Conservation (phyloP, 2,888 invertebrate genomes). For the Terebella lapidaria region DNA sequence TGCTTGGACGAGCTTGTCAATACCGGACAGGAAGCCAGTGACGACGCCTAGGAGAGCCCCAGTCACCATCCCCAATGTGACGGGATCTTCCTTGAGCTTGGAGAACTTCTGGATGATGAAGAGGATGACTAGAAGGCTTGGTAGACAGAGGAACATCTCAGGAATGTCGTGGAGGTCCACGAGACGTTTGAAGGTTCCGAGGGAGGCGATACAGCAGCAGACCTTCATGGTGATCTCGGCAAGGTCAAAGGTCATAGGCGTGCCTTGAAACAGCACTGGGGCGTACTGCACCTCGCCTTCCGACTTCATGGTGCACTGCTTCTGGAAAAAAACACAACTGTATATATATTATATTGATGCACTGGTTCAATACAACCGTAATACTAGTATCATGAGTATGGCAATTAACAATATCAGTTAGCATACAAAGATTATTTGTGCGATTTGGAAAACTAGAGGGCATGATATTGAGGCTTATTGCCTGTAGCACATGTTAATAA, state of each 20-base stretch:
- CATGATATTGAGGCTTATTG: no score
- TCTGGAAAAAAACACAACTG: no score
- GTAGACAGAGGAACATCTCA: slow-evolving; percentile 16
- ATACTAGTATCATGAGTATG: no score
- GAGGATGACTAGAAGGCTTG: slow-evolving; percentile 13
- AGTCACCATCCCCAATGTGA: slow-evolving; percentile 8
- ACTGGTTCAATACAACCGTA: no score
- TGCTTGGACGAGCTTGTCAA: slow-evolving; percentile 1
- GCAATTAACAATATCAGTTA: no score
- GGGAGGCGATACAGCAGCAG: slow-evolving; percentile 14
- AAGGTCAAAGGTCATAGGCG: not conserved
- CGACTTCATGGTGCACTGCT: not conserved
- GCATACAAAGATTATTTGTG: no score
- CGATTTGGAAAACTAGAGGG: no score
- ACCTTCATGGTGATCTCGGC: slow-evolving; percentile 2
- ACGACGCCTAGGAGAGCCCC: slow-evolving; percentile 14
- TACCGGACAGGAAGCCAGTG: slow-evolving; percentile 19
- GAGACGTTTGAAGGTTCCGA: slow-evolving; percentile 17
- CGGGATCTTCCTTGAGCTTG: slow-evolving; percentile 7
- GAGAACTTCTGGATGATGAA: slow-evolving; percentile 5
- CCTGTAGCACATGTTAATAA: no score
- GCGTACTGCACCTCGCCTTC: not conserved
- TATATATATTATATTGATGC: no score
- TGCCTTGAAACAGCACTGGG: not conserved
- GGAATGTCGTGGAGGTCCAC: slow-evolving; percentile 15